phyloP scores from a whole-genome alignment of 2,888 invertebrate genomes.

The Scaptodrosophila latifasciaeformis region DNA sequence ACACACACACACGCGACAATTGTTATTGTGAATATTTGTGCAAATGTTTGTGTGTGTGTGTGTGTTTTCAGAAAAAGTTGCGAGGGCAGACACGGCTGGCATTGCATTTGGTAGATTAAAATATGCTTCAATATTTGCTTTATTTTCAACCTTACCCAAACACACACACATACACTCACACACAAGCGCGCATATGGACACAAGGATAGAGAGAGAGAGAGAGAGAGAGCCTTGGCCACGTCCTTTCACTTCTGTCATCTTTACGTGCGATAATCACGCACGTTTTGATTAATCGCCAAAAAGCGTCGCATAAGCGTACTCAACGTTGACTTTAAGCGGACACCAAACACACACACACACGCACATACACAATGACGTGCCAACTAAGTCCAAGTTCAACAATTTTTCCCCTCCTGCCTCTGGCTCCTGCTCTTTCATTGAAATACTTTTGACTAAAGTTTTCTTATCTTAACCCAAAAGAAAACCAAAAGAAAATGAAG shows the following conservation, averaged over 20 bases:
- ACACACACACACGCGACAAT: conserved; percentile 26
- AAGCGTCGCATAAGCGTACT: conserved; percentile 28
- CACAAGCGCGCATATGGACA: neutral
- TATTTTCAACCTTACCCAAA: conserved; percentile 31
- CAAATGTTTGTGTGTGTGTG: neutral
- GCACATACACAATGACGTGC: conserved; percentile 15
- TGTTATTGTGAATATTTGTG: neutral
- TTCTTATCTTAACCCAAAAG: too few relatives aligned
- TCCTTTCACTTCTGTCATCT: neutral
- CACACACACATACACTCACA: conserved; percentile 8
- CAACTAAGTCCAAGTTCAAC: conserved; percentile 62
- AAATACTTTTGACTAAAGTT: too few relatives aligned
- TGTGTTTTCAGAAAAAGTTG: neutral
- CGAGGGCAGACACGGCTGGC: conserved; percentile 15
- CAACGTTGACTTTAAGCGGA: neutral
- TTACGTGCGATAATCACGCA: conserved; percentile 60
- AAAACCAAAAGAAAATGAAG: too few relatives aligned
- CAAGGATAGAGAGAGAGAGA: conserved; percentile 17
- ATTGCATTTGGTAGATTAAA: conserved; percentile 63
- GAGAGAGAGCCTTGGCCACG: conserved; percentile 29
- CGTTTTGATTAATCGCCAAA: conserved; percentile 69
- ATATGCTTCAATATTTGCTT: conserved; percentile 66
- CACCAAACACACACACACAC: neutral
- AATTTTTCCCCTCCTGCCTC: conserved; percentile 20
- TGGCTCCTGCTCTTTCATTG: too few relatives aligned